Base-by-base conservation (phyloP, 2,888 invertebrate genomes). In the Arenicola marina region DNA sequence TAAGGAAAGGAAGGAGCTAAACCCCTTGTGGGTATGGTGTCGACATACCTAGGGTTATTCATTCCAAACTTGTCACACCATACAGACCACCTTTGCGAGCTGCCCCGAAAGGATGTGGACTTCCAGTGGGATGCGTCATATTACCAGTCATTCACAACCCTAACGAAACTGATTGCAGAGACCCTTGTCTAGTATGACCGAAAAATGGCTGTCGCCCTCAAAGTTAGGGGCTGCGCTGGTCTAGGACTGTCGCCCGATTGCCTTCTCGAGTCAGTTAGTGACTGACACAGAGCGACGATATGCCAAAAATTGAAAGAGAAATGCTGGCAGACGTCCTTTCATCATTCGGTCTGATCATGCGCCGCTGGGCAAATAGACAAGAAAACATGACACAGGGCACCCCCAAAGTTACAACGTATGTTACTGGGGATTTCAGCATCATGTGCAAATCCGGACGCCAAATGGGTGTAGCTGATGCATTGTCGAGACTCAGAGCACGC, bases 221-320 rank as follows among this genome's bases (percentile, higher is more conserved):
- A 11, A 48, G 11, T 21, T 48, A 21, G 48, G 48, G 21, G 48
- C 48, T 11, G 15, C 48, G 7, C 24, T 11, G 7, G 7, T 21
- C 7, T 21, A 48, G 7, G n/a, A n/a, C n/a, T n/a, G n/a, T n/a
- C n/a, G n/a, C n/a, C n/a, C n/a, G n/a, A n/a, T n/a, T n/a, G n/a
- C n/a, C n/a, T n/a, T 18, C 24, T 11, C 48, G 15, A 18, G 15
- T 21, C 15, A 21, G 21, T 11, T 21, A 21, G 7, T 48, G 15
- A 48, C 48, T 7, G 18, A 11, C 11, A 48, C 48, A 18, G 15
- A 48, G 24, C 11, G 15, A 7, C 11, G 21, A 18, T 48, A 48
- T 21, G 48, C 48, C 7, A n/a, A 11, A 48, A 48, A 48, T 48
- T 48, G 48, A 48, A 48, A 48, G 21, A 48, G 48, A 48, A 48